Base-by-base conservation (phyloP, 2,888 invertebrate genomes). In the Agonopterix heracliana region DNA sequence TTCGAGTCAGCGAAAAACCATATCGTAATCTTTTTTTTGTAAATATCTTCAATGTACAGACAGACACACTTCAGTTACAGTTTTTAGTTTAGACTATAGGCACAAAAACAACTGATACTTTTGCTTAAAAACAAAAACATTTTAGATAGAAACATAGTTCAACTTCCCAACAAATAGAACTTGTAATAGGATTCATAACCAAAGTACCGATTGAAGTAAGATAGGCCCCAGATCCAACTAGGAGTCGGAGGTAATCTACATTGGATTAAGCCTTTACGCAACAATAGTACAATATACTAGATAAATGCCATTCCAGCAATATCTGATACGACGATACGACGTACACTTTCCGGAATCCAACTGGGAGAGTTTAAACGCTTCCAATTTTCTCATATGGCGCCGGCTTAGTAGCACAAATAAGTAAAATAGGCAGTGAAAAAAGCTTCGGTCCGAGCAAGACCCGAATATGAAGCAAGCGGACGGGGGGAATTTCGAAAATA, bases 401-500 rank as follows among this genome's bases (percentile, higher is more conserved):
- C 63, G 63, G 63, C 60, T 68, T 66, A 72, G 64, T 65, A 65
- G 64, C 66, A 63, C 64, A 75, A 74, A 76, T 74, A 77, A 75
- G 63, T 74, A 66, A 57, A 66, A 68, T 73, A 70, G 63, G 58
- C 66, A 68, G 68, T 26, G 26, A 26, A 63, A 60, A 63, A 62
- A 68, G 55, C 61, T 62, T 57, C 55, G 61, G 58, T 54, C 60
- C 60, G 54, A 47, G 53, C 64, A 57, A 58, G 69, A 57, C 58
- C 64, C 64, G 61, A 68, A 68, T 68, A 65, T 64, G 65, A 61
- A 67, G 66, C 60, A 69, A 66, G 68, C 63, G 72, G 68, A 70
- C 63, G 71, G 58, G 53, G 64, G 60, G 62, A 71, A 75, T 73
- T 75, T 71, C 61, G 67, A 66, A 77, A 78, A 78, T 75, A 76